Percentiles rank a stretch among this genome's conserved stretches.
phyloP scores from a whole-genome alignment of 2,113 vertebrate species.

The Taurulus bubalis region DNA sequence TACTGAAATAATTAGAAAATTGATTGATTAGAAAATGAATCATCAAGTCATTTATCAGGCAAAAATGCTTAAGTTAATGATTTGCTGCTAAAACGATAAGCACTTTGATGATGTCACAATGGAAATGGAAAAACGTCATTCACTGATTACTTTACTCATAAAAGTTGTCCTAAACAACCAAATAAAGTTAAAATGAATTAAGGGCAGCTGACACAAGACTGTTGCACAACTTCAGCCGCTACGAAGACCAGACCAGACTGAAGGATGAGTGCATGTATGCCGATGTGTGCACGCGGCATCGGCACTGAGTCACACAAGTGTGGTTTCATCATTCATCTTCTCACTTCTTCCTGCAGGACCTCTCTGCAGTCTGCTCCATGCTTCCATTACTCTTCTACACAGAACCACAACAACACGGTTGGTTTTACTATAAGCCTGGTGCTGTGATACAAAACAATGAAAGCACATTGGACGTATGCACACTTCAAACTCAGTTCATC shows the following conservation, averaged over 20 bases:
- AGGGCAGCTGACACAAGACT: background rate
- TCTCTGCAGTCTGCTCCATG: conserved; percentile 11
- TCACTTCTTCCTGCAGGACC: conserved; percentile 22
- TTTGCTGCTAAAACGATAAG: background rate
- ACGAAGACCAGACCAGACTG: background rate
- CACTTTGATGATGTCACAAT: background rate
- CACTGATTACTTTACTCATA: too few species aligned
- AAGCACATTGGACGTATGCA: conserved; percentile 2
- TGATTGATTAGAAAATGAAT: background rate
- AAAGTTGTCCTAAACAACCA: too few species aligned
- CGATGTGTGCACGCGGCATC: conserved; percentile 37
- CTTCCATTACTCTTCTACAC: background rate
- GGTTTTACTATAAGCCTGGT: background rate
- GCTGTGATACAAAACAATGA: background rate
- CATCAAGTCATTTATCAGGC: background rate
- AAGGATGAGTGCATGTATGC: conserved; percentile 38
- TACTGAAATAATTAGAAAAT: background rate
- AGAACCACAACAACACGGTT: background rate
- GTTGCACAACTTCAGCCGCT: background rate
- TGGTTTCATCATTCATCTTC: conserved; percentile 51
- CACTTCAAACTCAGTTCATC: conserved; percentile 13
- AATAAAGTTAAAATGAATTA: background rate
- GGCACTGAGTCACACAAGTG: conserved; percentile 47
- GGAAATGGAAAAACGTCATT: too few species aligned
- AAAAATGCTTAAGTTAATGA: background rate